These are phyloP conservation scores for Corella eumyota DNA, from an alignment of 23 tunicate genomes.

Conservation along the genomic window DNA sequence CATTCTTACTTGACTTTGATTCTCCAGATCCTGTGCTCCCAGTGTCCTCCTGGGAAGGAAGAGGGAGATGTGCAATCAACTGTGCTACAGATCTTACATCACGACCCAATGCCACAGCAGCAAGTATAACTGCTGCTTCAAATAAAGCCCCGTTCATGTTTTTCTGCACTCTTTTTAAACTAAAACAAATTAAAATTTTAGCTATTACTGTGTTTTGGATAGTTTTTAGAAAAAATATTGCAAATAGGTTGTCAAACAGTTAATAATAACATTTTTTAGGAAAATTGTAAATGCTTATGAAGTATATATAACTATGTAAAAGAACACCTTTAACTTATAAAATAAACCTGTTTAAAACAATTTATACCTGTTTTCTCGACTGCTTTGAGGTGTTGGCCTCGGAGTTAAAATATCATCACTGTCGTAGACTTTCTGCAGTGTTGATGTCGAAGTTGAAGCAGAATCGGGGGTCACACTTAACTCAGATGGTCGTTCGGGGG, in stretches of 20 bases:
- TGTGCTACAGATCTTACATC: slow-evolving; percentile 47
- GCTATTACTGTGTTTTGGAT: not conserved
- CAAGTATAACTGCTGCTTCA: slow-evolving; percentile 57
- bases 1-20: slow-evolving; percentile 5
- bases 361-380: slow-evolving; percentile 97
- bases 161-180: slow-evolving; percentile 54
- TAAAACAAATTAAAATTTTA: slow-evolving; percentile 4
- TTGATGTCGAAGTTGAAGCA: not conserved
- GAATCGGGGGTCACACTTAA: slow-evolving; percentile 6
- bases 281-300: too few species aligned
- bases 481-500: slow-evolving; percentile 39
- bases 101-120: slow-evolving; percentile 63
- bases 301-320: too few species aligned
- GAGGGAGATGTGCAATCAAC: slow-evolving; percentile 10
- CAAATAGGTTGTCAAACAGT: too few species aligned
- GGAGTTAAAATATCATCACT: slow-evolving; percentile 74
- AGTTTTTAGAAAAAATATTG: slow-evolving; percentile 1
- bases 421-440: slow-evolving; percentile 22
- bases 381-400: slow-evolving; percentile 81
- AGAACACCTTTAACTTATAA: too few species aligned
- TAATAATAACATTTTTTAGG: too few species aligned
- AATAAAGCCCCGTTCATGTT: slow-evolving; percentile 43
- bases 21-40: slow-evolving; percentile 26
- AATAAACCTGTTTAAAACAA: too few species aligned
- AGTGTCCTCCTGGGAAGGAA: slow-evolving; percentile 13